Evolutionary conservation across 1,140 invertebrate species (phyloP), one percentile per base, ranked within the genome.

Genomic region (Macrobrachium nipponense): DNA sequence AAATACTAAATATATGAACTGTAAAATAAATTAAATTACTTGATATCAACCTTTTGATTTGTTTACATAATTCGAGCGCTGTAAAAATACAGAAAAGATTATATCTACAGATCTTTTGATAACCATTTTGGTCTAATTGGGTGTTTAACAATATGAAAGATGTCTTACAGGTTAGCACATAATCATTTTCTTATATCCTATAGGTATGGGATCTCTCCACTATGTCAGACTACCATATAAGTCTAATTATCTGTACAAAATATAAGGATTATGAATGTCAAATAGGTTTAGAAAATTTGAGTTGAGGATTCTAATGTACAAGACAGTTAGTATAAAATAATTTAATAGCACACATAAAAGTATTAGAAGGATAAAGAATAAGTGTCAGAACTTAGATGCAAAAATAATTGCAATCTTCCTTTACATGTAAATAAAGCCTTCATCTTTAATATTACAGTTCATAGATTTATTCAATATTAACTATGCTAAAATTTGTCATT

Each of bases 191-290:
- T 70, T 58, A 85, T 76, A 51, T 85, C 59, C 62, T 51, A 62
- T 79, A 78, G 66, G 72, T 85, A 70, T 64, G 84, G 70, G 68
- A 72, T 75, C 72, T 58, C 70, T 82, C 68, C 73, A 27, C 84
- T 86, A 80, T 17, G 66, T 60, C 78, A 86, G 77, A 51, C 59
- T 72, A 70, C 73, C 73, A 60, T 70, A 72, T 78, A 85, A 66
- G 76, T 85, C 76, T 70, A 61, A 70, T 72, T 78, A 61, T 86
- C 84, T 86, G 84, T 86, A 86, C 84, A 86, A 86, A 86, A 86
- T 86, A 80, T 80, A 75, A 86, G 80, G 78, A 80, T 66, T 81
- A 81, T 81, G 59, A 20, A 60, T 77, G 62, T 76, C 64, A 61
- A 83, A 83, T 77, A 43, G 60, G 73, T 83, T 58, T 58, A 60